phyloP scores from a whole-genome alignment of 2,888 invertebrate genomes.

The Cerastoderma edule region DNA sequence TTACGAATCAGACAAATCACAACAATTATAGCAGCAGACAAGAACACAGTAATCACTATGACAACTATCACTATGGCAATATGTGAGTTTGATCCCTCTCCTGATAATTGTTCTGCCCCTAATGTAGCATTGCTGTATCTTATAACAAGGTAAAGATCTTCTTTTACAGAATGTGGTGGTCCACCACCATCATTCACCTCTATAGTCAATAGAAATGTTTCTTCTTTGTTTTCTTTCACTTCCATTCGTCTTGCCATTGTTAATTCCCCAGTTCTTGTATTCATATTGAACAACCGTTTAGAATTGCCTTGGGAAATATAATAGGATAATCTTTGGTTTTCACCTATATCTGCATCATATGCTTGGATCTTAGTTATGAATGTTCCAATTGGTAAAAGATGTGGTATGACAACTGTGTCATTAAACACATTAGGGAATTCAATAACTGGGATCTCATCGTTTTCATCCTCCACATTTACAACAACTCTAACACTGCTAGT shows the following conservation, averaged over 20 bases:
- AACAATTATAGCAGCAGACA: conserved; percentile 64
- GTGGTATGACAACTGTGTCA: conserved; percentile 69
- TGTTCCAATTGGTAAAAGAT: conserved; percentile 65
- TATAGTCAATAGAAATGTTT: conserved; percentile 52
- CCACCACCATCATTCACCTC: conserved; percentile 63
- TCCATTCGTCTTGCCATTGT: conserved; percentile 54
- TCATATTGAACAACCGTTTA: conserved; percentile 63
- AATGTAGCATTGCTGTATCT: conserved; percentile 61
- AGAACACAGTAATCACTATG: conserved; percentile 57
- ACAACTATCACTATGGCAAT: conserved; percentile 65
- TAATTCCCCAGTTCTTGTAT: conserved; percentile 58
- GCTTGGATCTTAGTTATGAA: conserved; percentile 71
- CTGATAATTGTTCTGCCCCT: conserved; percentile 21
- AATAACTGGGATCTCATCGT: conserved; percentile 78
- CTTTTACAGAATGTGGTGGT: conserved; percentile 49
- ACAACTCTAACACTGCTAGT: conserved; percentile 59
- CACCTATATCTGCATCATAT: conserved; percentile 71
- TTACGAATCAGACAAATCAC: conserved; percentile 66
- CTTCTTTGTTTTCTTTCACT: conserved; percentile 52
- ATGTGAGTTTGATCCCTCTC: conserved; percentile 54
- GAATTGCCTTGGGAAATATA: conserved; percentile 78
- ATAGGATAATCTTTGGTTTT: conserved; percentile 73
- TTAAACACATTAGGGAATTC: conserved; percentile 72
- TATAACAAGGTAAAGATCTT: conserved; percentile 54
- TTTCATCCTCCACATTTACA: conserved; percentile 73